A percentile compares a stretch with the other conserved stretches of the same genome.
phyloP scores from a whole-genome alignment of 1,140 invertebrate species.

The Samia ricini region DNA sequence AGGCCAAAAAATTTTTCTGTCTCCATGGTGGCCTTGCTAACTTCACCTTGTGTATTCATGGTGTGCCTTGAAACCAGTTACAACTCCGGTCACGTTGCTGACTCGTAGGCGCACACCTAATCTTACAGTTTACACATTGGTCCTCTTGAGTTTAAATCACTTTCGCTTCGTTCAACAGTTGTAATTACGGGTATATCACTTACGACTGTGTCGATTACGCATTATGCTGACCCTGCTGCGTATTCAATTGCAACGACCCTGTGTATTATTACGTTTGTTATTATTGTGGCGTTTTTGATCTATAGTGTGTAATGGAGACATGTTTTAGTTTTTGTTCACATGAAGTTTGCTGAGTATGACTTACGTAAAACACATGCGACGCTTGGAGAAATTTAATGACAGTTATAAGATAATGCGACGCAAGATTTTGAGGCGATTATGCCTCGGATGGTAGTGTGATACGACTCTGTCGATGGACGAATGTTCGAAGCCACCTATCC shows the following conservation, averaged over 20 bases:
- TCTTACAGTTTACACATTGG: background rate
- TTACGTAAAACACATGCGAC: too few species aligned
- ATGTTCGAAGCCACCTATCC: too few species aligned
- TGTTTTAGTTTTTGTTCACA: too few species aligned
- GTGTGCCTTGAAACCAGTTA: background rate
- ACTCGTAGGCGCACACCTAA: background rate
- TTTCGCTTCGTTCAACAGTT: background rate
- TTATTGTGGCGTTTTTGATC: background rate
- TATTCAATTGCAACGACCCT: background rate
- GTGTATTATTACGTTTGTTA: too few species aligned
- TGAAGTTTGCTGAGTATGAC: too few species aligned
- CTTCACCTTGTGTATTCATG: background rate
- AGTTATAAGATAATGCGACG: too few species aligned
- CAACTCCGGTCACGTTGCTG: background rate
- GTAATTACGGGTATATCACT: background rate
- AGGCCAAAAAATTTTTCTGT: background rate
- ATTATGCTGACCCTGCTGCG: background rate
- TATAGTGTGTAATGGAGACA: background rate
- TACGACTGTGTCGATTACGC: background rate
- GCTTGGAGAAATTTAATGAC: too few species aligned
- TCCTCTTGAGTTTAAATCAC: background rate
- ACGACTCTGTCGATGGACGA: too few species aligned
- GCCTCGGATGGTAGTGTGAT: too few species aligned
- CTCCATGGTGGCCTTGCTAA: background rate
- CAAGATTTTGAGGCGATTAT: too few species aligned